Evolutionary conservation across 2,888 invertebrate genomes (phyloP).

Genomic region (Tenthredo scrophulariae): DNA sequence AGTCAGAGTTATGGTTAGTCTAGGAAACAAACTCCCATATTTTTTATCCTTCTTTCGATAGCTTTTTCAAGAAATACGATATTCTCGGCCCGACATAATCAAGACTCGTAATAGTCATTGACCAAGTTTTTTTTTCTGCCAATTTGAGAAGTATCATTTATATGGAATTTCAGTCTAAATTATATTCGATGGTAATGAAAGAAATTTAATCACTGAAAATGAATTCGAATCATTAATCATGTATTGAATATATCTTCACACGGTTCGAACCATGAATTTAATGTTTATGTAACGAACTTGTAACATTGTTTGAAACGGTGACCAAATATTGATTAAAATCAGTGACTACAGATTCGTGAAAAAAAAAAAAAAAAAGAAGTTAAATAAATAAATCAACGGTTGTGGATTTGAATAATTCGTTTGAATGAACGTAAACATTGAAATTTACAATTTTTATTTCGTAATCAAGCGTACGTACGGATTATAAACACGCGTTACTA

Average conservation of each 20-base stretch:
- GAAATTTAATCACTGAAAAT: neutral
- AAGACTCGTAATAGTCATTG: neutral
- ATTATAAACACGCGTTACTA: conserved; percentile 27
- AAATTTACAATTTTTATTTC: conserved; percentile 40
- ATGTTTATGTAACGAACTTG: conserved; percentile 19
- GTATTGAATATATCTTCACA: neutral
- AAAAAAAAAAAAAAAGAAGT: neutral
- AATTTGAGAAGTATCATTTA: neutral
- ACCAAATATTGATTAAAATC: neutral
- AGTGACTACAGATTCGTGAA: neutral
- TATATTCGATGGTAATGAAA: neutral
- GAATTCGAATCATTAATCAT: neutral
- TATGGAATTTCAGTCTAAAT: neutral
- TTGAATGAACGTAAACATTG: conserved; percentile 52
- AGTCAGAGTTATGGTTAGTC: neutral
- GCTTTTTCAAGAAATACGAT: conserved; percentile 1
- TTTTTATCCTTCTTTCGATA: neutral
- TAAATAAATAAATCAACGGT: neutral
- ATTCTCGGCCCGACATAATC: neutral
- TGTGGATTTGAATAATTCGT: conserved; percentile 25
- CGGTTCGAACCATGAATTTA: conserved; percentile 8
- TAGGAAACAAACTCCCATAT: neutral
- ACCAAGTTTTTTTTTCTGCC: too few species aligned
- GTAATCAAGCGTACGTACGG: conserved; percentile 27
- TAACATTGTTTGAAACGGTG: neutral